These are phyloP conservation scores for Bufo gargarizans DNA, from an alignment of 2,113 vertebrate genomes.

Conservation along the genomic window DNA sequence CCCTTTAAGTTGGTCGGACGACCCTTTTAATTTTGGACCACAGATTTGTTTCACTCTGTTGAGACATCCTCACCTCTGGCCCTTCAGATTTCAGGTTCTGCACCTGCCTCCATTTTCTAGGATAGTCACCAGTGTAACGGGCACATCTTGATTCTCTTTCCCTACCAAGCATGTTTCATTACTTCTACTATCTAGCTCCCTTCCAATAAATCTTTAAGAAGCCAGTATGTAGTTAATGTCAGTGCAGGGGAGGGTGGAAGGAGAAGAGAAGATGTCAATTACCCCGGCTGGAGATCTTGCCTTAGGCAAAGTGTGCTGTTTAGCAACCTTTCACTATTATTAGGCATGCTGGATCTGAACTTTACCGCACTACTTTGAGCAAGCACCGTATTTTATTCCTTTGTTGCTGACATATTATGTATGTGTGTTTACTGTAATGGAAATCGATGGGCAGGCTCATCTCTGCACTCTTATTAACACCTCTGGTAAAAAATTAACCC, in stretches of 20 bases:
- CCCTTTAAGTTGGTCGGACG: too few relatives aligned
- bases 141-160: constrained; percentile 14
- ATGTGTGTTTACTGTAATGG: not conserved
- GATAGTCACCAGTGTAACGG: not conserved
- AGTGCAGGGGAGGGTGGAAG: constrained; percentile 22
- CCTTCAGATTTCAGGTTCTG: not conserved
- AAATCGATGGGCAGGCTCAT: not conserved
- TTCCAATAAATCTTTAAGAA: constrained; percentile 44
- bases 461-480: not conserved
- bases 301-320: constrained; percentile 25
- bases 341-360: constrained; percentile 5
- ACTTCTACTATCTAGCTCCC: constrained; percentile 6
- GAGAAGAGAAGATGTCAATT: constrained; percentile 44
- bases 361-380: not conserved
- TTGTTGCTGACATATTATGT: constrained; percentile 22
- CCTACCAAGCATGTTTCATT: not conserved
- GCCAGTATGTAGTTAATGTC: constrained; percentile 45
- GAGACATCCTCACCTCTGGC: not conserved
- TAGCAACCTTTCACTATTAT: constrained; percentile 31
- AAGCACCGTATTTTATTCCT: not conserved
- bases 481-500: not conserved
- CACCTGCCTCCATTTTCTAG: not conserved
- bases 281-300: constrained; percentile 47
- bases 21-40: not conserved
- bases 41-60: not conserved